Percentiles rank a stretch among this genome's conserved stretches.
These are phyloP conservation scores for Nothoprocta perdicaria DNA, from an alignment of 2,113 vertebrate species.

Conservation along the genomic window DNA sequence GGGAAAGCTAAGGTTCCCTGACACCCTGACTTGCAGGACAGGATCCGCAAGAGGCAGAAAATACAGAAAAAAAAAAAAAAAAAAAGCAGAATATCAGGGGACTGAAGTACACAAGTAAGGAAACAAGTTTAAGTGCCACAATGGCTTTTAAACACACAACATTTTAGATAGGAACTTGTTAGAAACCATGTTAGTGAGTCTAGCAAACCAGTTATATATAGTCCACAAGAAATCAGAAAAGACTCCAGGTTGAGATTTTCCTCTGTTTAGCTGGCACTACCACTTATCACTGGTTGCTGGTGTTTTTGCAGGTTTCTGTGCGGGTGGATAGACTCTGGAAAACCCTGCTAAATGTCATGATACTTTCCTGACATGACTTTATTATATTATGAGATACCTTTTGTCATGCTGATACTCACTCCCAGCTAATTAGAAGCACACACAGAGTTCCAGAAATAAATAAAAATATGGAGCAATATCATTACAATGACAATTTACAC, in stretches of 20 bases:
- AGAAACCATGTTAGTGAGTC: fast-evolving
- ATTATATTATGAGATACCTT: fast-evolving
- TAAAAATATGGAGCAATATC: background rate
- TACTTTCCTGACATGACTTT: background rate
- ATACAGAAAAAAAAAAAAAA: background rate
- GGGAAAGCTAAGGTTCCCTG: background rate
- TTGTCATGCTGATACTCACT: background rate
- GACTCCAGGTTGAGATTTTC: background rate
- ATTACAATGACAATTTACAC: background rate
- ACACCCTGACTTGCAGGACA: background rate
- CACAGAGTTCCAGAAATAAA: background rate
- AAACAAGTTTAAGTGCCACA: background rate
- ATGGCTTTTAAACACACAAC: fast-evolving
- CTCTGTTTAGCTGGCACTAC: background rate
- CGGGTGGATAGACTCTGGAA: too few species aligned
- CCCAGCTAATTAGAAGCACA: background rate
- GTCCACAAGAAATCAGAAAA: background rate
- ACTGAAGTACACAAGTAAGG: background rate
- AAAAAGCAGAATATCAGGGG: background rate
- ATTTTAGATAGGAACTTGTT: fast-evolving
- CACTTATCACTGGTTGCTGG: background rate
- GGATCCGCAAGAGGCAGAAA: background rate
- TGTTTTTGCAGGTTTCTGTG: background rate
- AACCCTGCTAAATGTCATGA: background rate
- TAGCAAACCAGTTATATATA: fast-evolving